Conservation (phyloP, 2,113 vertebrate species). For the Mixornis gularis region DNA sequence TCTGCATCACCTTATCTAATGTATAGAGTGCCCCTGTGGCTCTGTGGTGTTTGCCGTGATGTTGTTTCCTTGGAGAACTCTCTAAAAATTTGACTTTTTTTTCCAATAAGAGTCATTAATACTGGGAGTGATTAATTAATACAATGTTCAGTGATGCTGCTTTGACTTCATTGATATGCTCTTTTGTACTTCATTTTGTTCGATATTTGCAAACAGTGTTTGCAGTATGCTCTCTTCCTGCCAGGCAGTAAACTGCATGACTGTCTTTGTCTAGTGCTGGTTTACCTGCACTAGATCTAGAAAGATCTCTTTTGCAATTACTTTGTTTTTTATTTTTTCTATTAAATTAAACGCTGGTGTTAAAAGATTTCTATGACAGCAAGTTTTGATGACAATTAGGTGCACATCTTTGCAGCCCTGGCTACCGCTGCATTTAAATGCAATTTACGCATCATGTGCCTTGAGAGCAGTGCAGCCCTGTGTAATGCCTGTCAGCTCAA, state of each 20-base stretch:
- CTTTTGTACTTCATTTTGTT: background rate
- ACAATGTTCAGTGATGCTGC: background rate
- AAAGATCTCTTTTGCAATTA: background rate
- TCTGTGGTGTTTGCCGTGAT: background rate
- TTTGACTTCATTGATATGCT: constrained; percentile 2
- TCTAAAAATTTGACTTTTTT: background rate
- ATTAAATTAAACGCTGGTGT: background rate
- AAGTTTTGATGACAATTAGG: background rate
- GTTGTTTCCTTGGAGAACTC: background rate
- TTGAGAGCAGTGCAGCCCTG: background rate
- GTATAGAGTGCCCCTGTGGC: background rate
- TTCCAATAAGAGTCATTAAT: background rate
- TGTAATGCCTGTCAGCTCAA: background rate
- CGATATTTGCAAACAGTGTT: background rate
- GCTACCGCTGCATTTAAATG: background rate
- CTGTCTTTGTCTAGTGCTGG: background rate
- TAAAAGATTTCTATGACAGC: background rate
- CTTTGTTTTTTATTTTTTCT: background rate
- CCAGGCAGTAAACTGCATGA: background rate
- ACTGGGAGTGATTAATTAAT: background rate
- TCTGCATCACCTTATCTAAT: background rate
- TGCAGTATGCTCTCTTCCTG: background rate
- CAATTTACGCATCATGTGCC: background rate
- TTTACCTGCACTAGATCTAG: background rate
- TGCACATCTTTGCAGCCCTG: background rate